Evolutionary conservation across 2,797 vertebrate species (phyloP), one percentile per base, ranked within the genome.

Genomic region (Semotilus atromaculatus): DNA sequence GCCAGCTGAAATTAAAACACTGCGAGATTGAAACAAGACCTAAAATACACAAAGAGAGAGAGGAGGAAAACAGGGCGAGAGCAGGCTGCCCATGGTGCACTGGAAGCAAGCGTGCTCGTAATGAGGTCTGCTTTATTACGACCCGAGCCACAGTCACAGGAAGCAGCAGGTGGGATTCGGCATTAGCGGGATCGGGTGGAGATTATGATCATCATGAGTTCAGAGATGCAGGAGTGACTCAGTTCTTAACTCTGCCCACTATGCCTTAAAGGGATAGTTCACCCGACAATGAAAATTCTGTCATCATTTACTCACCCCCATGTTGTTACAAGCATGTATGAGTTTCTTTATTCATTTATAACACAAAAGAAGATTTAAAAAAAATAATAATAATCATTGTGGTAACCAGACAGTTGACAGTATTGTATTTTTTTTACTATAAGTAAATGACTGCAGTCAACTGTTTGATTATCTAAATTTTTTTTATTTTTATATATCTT

Each of bases 1-100:
- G 92, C 90, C 89, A 91, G 89, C 84, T 87, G 86, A 92, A 93
- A 93, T 94, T 93, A 91, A 92, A 90, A 92, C 88, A 89, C 88
- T 68, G 45, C 26, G 80, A 38, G 70, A 92, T 87, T 88, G 86
- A 92, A 93, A 90, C 89, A 80, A 90, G 71, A 83, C 87, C 85
- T 89, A 91, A 87, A 91, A 93, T 89, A 92, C 83, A 85, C 72
- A 80, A 16, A 51, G 80, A 72, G 16, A 48, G 62, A 71, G 51
- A 34, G 45, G 55, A 58, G 4, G 45, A 34, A 76, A 45, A 36
- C 81, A 88, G 87, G 87, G 87, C 64, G 80, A 80, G 87, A 86
- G 88, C 51, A 80, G 64, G 34, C 29, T 83, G 88, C 51, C 62
- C 43, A 43, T 7, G 29, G 67, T 45, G 51, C 45, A 26, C 55